These are phyloP conservation scores for Suillia variegata DNA, from an alignment of 2,888 invertebrate genomes.

Conservation along the genomic window DNA sequence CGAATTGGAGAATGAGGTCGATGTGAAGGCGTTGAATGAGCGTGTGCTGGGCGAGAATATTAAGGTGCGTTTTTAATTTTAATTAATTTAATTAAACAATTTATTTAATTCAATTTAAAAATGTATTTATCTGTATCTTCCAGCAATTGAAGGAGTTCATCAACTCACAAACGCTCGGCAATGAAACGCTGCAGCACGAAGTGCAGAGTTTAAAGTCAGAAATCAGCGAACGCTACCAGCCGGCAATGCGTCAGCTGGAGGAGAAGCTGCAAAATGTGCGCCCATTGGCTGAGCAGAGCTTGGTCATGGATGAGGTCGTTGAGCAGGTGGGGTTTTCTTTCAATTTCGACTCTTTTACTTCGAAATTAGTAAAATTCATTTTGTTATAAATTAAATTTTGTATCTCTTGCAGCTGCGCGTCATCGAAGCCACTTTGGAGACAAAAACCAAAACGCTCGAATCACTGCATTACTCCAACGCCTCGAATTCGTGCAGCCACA, in stretches of 20 bases:
- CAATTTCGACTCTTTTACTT: neutral
- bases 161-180: conserved; percentile 50
- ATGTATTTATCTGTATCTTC: conserved; percentile 3
- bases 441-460: conserved; percentile 76
- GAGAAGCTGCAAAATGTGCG: conserved; percentile 64
- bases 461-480: conserved; percentile 71
- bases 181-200: conserved; percentile 56
- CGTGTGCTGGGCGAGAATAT: conserved; percentile 67
- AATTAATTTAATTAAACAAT: neutral
- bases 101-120: conserved; percentile 5
- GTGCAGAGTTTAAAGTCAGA: conserved; percentile 55
- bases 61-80: conserved; percentile 43
- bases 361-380: no score
- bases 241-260: conserved; percentile 56
- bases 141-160: conserved; percentile 56
- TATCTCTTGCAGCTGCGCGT: conserved; percentile 68
- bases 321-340: conserved; percentile 50
- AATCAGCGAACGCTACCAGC: conserved; percentile 52
- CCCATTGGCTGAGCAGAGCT: conserved; percentile 62
- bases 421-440: conserved; percentile 71
- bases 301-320: conserved; percentile 62
- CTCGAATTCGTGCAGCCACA: conserved; percentile 70
- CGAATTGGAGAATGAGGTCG: conserved; percentile 77
- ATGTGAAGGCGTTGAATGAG: conserved; percentile 70
- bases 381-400: neutral